These are phyloP conservation scores for Neuroterus valhalla DNA, from an alignment of 1,140 invertebrate species.

Conservation along the genomic window DNA sequence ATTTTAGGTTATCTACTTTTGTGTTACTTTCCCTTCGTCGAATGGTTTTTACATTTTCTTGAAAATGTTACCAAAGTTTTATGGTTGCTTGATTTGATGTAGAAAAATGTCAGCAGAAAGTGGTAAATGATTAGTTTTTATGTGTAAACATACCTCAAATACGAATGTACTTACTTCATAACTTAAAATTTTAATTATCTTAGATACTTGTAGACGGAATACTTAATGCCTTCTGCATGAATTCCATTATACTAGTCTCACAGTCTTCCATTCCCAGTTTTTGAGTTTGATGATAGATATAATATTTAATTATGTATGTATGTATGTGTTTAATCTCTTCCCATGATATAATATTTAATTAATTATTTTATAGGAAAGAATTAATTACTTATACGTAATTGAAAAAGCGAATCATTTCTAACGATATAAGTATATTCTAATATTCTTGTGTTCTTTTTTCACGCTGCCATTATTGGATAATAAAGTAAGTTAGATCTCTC, in stretches of 20 bases:
- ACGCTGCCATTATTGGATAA: constrained; percentile 64
- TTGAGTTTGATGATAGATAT: neutral
- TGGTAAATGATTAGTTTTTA: neutral
- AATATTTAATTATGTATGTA: neutral
- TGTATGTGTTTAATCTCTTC: too few species aligned
- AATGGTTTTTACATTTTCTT: too few species aligned
- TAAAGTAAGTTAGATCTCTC: constrained; percentile 73
- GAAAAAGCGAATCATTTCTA: neutral
- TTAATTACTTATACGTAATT: too few species aligned
- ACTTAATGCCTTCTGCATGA: too few species aligned
- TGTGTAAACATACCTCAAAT: neutral
- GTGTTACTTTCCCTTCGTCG: neutral
- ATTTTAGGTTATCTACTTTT: constrained; percentile 7
- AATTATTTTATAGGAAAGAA: too few species aligned
- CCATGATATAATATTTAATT: neutral
- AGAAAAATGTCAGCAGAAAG: neutral
- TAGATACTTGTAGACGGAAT: too few species aligned
- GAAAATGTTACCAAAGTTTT: neutral
- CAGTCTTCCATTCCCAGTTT: too few species aligned
- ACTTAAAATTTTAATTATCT: too few species aligned
- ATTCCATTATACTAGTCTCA: too few species aligned
- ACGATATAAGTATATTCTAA: constrained; percentile 4
- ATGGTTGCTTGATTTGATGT: neutral
- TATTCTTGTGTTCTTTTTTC: constrained; percentile 59
- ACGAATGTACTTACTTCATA: neutral